A percentile compares a stretch with the other conserved stretches of the same genome.
These are phyloP conservation scores for Euphydryas editha DNA, from an alignment of 2,888 invertebrate species.

Conservation along the genomic window DNA sequence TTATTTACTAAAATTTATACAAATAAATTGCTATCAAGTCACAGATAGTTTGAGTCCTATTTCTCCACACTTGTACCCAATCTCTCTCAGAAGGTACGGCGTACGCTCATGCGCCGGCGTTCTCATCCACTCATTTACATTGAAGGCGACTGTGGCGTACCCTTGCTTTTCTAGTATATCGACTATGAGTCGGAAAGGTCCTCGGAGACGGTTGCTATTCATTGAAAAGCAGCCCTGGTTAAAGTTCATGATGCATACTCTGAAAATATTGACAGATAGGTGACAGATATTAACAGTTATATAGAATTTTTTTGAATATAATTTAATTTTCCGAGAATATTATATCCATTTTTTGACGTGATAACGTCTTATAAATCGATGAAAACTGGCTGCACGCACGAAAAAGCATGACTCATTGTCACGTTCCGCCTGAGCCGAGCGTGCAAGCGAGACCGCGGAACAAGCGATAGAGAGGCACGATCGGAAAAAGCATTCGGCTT, in stretches of 20 bases:
- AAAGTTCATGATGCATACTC: slow-evolving; percentile 83
- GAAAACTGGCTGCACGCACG: too few relatives aligned
- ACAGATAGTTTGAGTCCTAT: slow-evolving; percentile 68
- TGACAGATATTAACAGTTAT: too few relatives aligned
- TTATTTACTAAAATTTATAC: slow-evolving; percentile 41
- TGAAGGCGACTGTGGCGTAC: slow-evolving; percentile 82
- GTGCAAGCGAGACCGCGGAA: too few relatives aligned
- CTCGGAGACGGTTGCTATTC: slow-evolving; percentile 83
- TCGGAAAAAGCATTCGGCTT: too few relatives aligned
- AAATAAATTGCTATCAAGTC: slow-evolving; percentile 49
- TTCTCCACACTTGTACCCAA: slow-evolving; percentile 76
- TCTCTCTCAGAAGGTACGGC: slow-evolving; percentile 85
- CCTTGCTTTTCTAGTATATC: slow-evolving; percentile 83
- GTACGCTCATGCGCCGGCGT: slow-evolving; percentile 84
- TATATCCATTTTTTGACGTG: too few relatives aligned
- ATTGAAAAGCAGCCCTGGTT: slow-evolving; percentile 80
- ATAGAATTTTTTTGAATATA: too few relatives aligned
- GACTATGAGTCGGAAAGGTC: slow-evolving; percentile 76
- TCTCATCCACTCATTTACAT: slow-evolving; percentile 77
- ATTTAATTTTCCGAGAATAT: too few relatives aligned
- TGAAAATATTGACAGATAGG: slow-evolving; percentile 59
- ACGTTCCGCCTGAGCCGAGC: too few relatives aligned
- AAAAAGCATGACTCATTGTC: too few relatives aligned
- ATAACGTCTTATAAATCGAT: too few relatives aligned
- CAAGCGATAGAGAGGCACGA: too few relatives aligned